A percentile compares a stretch with the other conserved stretches of the same genome.
Conservation (phyloP, 2,888 invertebrate species). For the Drosophila diplacantha region DNA sequence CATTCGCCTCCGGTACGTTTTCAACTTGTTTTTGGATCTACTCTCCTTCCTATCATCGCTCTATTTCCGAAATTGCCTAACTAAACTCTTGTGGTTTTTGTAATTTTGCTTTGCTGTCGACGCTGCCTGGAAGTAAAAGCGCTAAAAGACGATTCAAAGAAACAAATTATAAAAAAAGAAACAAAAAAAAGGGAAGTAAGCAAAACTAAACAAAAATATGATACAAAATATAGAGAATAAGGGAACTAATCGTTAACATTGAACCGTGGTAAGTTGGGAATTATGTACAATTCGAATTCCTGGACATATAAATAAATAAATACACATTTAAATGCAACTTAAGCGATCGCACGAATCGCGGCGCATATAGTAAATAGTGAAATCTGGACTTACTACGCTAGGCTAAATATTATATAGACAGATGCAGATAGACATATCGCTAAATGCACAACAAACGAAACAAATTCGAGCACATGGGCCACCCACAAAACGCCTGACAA, state of each 20-base stretch:
- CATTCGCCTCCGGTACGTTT: slow-evolving; percentile 75
- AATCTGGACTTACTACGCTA: slow-evolving; percentile 6
- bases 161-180: slow-evolving; percentile 11
- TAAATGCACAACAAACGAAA: slow-evolving; percentile 46
- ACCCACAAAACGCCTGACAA: slow-evolving; percentile 45
- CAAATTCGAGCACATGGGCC: slow-evolving; percentile 67
- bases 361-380: background rate
- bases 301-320: slow-evolving; percentile 38
- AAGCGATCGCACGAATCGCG: slow-evolving; percentile 12
- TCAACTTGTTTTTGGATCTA: slow-evolving; percentile 21
- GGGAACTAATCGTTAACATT: slow-evolving; percentile 43
- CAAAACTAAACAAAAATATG: slow-evolving; percentile 3
- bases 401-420: slow-evolving; percentile 11
- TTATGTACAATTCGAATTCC: slow-evolving; percentile 35
- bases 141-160: slow-evolving; percentile 40
- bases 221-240: slow-evolving; percentile 20
- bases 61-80: slow-evolving; percentile 7
- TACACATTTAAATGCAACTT: slow-evolving; percentile 35
- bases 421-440: slow-evolving; percentile 22
- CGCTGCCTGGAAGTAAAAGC: slow-evolving; percentile 59
- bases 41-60: background rate
- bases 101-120: slow-evolving; percentile 29
- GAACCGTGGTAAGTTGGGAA: slow-evolving; percentile 31
- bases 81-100: slow-evolving; percentile 12
- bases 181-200: background rate